Percentiles rank a stretch among this genome's conserved stretches.
Conservation (phyloP, 2,113 vertebrate genomes). For the Rhinolophus ferrumequinum region DNA sequence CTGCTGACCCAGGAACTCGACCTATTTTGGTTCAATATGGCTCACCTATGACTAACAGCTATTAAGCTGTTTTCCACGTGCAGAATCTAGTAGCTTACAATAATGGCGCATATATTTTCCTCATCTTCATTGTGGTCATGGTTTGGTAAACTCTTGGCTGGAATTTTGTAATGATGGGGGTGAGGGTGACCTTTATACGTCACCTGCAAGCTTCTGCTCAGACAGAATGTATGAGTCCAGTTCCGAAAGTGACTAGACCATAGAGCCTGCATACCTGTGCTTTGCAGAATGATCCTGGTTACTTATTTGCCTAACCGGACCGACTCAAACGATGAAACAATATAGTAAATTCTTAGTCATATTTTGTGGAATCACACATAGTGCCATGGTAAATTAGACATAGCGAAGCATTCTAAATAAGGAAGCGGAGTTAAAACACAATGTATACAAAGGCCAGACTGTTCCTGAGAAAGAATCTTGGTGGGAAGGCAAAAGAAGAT, state of each 20-base stretch:
- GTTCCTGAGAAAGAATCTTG: background rate
- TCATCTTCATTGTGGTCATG: constrained; percentile 15
- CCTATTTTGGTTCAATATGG: background rate
- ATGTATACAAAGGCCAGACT: background rate
- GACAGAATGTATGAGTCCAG: constrained; percentile 11
- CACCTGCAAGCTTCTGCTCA: constrained; percentile 45
- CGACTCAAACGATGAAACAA: background rate
- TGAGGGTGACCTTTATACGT: constrained; percentile 34
- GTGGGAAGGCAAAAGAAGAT: background rate
- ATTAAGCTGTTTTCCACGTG: background rate
- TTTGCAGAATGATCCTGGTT: background rate
- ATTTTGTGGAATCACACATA: constrained; percentile 11
- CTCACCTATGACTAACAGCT: background rate
- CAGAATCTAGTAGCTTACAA: background rate
- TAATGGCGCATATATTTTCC: background rate
- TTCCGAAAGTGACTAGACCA: constrained; percentile 15
- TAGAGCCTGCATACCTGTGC: background rate
- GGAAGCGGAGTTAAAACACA: background rate
- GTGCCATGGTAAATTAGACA: constrained; percentile 3
- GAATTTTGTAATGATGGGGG: background rate
- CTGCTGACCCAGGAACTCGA: background rate
- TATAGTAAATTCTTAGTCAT: constrained; percentile 26
- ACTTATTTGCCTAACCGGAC: constrained; percentile 35
- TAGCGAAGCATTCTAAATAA: background rate
- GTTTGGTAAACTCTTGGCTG: background rate